Conservation (phyloP, 2,797 vertebrate genomes). For the Masticophis lateralis region DNA sequence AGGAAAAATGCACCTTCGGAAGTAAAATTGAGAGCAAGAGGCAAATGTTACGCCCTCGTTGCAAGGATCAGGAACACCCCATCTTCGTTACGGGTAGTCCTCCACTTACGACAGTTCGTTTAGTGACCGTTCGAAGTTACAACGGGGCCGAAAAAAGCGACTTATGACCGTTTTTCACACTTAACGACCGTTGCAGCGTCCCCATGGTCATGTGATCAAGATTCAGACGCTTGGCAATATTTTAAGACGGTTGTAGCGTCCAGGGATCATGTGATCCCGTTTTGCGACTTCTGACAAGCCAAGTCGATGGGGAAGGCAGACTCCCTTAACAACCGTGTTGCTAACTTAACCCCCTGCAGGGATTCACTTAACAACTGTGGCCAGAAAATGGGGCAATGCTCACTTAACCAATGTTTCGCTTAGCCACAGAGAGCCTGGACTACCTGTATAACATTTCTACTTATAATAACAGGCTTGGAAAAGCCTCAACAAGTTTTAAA, state of each 20-base stretch:
- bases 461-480: background rate
- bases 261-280: too few relatives aligned
- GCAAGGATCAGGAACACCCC: background rate
- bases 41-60: background rate
- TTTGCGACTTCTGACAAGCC: too few relatives aligned
- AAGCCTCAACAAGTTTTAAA: background rate
- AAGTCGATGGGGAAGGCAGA: too few relatives aligned
- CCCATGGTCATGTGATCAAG: background rate
- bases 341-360: background rate
- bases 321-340: background rate
- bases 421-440: background rate
- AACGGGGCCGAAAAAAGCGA: fast-evolving
- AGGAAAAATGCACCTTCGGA: background rate
- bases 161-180: background rate
- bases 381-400: background rate
- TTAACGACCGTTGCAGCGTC: fast-evolving
- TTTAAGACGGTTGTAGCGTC: background rate
- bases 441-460: background rate
- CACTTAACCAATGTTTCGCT: background rate
- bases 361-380: background rate
- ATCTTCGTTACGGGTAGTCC: background rate
- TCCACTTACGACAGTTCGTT: background rate
- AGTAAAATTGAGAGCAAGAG: background rate
- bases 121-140: background rate
- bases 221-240: background rate